A percentile compares a stretch with the other conserved stretches of the same genome.
Evolutionary conservation across 2,113 vertebrate genomes (phyloP).

Genomic region (Pseudopodoces humilis): DNA sequence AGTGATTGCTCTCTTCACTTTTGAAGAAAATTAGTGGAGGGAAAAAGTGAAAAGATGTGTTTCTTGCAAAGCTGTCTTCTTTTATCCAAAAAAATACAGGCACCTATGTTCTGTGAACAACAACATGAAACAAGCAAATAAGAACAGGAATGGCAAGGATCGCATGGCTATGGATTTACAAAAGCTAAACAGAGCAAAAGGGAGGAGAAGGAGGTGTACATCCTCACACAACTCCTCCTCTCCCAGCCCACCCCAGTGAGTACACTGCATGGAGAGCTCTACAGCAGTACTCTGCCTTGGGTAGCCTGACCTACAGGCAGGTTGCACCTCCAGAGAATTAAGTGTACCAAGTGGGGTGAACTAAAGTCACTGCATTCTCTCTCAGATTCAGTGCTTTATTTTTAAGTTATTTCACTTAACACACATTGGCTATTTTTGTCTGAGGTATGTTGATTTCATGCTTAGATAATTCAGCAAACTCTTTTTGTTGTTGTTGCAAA

Average conservation of each 20-base stretch:
- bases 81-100: background rate
- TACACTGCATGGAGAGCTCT: background rate
- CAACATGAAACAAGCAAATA: background rate
- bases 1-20: background rate
- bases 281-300: background rate
- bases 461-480: conserved; percentile 31
- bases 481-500: background rate
- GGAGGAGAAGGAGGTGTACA: background rate
- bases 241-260: background rate
- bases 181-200: background rate
- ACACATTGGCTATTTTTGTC: background rate
- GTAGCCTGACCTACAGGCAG: background rate
- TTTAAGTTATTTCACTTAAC: background rate
- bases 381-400: background rate
- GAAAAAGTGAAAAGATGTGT: background rate
- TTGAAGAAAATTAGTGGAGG: background rate
- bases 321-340: background rate
- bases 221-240: background rate
- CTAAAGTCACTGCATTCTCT: background rate
- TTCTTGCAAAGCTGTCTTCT: background rate
- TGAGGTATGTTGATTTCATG: background rate
- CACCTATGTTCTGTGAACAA: background rate
- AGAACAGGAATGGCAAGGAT: background rate
- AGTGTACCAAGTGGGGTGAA: background rate
- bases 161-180: background rate